These are phyloP conservation scores for Corythoichthys haematopterus DNA, from an alignment of 2,113 vertebrate genomes.

Conservation along the genomic window DNA sequence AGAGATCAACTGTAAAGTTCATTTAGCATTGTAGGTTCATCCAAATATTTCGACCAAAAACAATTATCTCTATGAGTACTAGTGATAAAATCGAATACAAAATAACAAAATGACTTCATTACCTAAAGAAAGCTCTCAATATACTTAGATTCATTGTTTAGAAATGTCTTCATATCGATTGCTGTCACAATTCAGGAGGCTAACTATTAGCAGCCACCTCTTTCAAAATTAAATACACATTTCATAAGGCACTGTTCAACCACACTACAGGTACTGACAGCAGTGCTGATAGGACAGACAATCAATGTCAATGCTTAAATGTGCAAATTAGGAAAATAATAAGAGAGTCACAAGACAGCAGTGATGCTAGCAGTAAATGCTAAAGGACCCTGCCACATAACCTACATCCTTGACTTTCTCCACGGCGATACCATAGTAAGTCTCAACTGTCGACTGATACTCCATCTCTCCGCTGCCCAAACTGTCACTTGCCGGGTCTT, in stretches of 20 bases:
- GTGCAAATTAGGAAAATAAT: background rate
- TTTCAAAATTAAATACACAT: background rate
- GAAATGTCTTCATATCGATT: too few species aligned
- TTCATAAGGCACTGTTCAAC: background rate
- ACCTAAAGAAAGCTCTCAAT: too few species aligned
- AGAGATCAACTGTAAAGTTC: too few species aligned
- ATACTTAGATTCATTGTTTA: too few species aligned
- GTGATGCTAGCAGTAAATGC: conserved; percentile 47
- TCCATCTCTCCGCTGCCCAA: conserved; percentile 45
- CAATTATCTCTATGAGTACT: too few species aligned
- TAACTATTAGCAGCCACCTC: background rate
- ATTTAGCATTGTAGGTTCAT: too few species aligned
- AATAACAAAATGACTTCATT: too few species aligned
- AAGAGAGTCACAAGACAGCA: conserved; percentile 2
- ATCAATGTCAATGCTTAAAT: background rate
- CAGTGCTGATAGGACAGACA: background rate
- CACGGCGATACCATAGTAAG: conserved; percentile 70
- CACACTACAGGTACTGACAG: conserved; percentile 18
- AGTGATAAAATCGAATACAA: too few species aligned
- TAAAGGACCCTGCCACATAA: conserved; percentile 61
- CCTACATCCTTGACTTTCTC: conserved; percentile 75
- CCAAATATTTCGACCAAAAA: too few species aligned
- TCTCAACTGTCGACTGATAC: conserved; percentile 55
- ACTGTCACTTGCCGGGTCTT: conserved; percentile 48
- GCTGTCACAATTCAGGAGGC: background rate